Conservation (phyloP, 2,888 invertebrate genomes). For the Taenaris catops region DNA sequence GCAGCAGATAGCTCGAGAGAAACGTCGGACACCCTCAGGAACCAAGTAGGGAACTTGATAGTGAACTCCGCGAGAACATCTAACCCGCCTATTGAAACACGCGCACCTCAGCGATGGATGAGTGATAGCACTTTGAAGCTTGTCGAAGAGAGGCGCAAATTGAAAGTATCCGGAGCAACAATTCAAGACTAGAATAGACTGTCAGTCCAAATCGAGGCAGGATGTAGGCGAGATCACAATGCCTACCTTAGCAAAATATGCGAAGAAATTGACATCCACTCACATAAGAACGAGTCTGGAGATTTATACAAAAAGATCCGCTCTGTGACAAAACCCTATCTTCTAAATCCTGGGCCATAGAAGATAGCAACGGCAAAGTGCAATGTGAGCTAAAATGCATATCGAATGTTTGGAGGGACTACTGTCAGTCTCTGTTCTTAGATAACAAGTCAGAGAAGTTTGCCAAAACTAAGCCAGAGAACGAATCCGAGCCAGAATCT, state of each 20-base stretch:
- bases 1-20: not conserved
- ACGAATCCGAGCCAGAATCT: not conserved
- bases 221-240: slow-evolving; percentile 8
- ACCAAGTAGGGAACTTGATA: not conserved
- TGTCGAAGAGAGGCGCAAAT: slow-evolving; percentile 1
- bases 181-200: slow-evolving; percentile 2
- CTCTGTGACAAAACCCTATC: not conserved
- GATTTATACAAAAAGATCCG: not conserved
- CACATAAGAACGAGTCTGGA: slow-evolving; percentile 30
- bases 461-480: not conserved
- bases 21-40: not conserved
- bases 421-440: not conserved
- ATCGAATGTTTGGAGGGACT: not conserved
- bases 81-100: not conserved
- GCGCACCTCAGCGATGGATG: slow-evolving; percentile 8
- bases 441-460: not conserved
- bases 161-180: slow-evolving; percentile 6
- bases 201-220: slow-evolving; percentile 7
- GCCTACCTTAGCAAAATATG: slow-evolving; percentile 1
- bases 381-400: not conserved
- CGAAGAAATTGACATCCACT: not conserved
- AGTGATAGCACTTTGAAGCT: slow-evolving; percentile 7
- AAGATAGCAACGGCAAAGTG: not conserved
- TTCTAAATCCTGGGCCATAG: not conserved
- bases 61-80: not conserved